Conservation (phyloP, 2,888 invertebrate species). For the Melolontha melolontha region DNA sequence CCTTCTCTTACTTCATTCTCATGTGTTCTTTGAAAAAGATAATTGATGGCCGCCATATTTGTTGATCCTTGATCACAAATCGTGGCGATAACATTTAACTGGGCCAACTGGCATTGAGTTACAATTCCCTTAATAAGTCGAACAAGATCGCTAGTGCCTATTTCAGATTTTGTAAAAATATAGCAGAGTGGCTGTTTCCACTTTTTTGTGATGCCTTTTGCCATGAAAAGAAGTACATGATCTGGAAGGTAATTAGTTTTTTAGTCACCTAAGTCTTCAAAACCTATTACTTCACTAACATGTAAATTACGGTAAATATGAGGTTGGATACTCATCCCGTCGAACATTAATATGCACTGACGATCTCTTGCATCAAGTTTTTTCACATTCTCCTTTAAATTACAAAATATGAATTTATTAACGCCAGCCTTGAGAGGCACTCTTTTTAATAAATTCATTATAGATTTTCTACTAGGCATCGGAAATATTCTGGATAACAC, state of each 20-base stretch:
- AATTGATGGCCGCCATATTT: conserved; percentile 32
- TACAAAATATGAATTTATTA: conserved; percentile 1
- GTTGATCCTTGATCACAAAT: conserved; percentile 25
- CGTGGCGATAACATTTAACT: conserved; percentile 6
- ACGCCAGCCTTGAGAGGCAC: not conserved
- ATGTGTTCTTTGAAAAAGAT: conserved; percentile 8
- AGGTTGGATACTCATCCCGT: conserved; percentile 17
- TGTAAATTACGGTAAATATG: not conserved
- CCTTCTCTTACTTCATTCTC: not conserved
- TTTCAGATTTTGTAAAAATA: conserved; percentile 8
- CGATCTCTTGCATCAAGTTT: not conserved
- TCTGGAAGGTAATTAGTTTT: not conserved
- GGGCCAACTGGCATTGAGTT: not conserved
- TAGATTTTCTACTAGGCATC: not conserved
- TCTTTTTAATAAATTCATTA: not conserved
- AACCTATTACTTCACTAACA: not conserved
- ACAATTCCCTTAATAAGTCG: conserved; percentile 32
- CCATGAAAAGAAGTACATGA: conserved; percentile 4
- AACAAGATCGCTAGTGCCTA: conserved; percentile 31
- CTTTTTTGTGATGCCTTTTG: not conserved
- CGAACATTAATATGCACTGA: not conserved
- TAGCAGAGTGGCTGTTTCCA: conserved; percentile 36
- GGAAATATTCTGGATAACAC: conserved; percentile 1
- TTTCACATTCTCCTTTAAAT: not conserved
- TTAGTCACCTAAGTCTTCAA: conserved; percentile 12